Evolutionary conservation across 2,888 invertebrate genomes (phyloP), one percentile per base, ranked within the genome.

Genomic region (Bimastos eiseni): DNA sequence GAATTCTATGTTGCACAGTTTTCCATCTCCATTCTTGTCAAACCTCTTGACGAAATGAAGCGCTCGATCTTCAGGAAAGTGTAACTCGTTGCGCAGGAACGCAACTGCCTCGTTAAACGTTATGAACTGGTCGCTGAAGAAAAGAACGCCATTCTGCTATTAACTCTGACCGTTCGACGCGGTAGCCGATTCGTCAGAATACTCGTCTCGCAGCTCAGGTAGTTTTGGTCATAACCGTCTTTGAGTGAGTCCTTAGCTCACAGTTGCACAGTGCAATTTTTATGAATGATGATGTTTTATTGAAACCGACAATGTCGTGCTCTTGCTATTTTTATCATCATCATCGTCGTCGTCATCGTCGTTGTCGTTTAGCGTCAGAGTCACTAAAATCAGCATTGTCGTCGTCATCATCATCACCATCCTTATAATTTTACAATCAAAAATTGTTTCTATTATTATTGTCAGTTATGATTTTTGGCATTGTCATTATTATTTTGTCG

Each of bases 1-100:
- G 90, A 92, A 92, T 84, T 92, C 92, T 24, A 55, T 33, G 70
- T 70, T 83, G 30, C 91, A 92, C 49, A 92, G 91, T 34, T 86
- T 44, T 4, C 91, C 91, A 55, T 92, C 92, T 21, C 89, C n/a
- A 83, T 92, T 92, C 89, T 91, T 91, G 91, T 92, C 92, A 55
- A 90, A 92, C 86, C 89, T 90, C 89, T 91, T 91, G 33, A 92
- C 92, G 86, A 91, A 92, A 88, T 91, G 91, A 38, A 89, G 55
- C 6, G 92, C 92, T n/a, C 91, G 84, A 36, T 92, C 92, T 36
- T 91, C 89, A 4, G 92, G 92, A 90, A 91, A 92, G 15, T 91
- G 55, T 17, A 92, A 91, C 91, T 92, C 92, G 34, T 89, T 88
- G 33, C 44, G 33, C 70, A 92, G 83, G 33, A 92, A 88, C 89